Percentiles rank a stretch among this genome's conserved stretches.
Conservation (phyloP, 2,797 vertebrate genomes). For the Delichon dasypus region DNA sequence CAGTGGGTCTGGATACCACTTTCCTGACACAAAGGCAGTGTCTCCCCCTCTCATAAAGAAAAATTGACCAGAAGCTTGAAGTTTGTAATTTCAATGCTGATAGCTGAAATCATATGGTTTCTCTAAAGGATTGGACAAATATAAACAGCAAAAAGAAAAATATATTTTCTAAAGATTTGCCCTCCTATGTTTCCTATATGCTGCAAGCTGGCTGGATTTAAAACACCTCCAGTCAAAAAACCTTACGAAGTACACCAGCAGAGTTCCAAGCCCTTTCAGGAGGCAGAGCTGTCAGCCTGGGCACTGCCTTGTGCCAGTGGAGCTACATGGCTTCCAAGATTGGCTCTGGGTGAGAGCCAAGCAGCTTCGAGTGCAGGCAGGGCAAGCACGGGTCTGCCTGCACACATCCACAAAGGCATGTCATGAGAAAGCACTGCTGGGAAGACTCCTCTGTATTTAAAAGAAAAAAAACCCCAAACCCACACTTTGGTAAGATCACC, state of each 20-base stretch:
- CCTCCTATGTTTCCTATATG: not conserved
- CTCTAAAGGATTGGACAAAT: not conserved
- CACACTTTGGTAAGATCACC: conserved; percentile 36
- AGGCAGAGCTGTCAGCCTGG: not conserved
- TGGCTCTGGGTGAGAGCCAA: not conserved
- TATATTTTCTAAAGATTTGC: not conserved
- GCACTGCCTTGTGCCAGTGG: rapidly evolving
- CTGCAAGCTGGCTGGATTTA: not conserved
- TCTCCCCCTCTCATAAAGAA: not conserved
- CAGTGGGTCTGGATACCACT: not conserved
- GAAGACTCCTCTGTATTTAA: not conserved
- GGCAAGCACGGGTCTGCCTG: conserved; percentile 27
- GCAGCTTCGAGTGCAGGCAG: not conserved
- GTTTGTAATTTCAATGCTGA: not conserved
- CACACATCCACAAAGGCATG: not conserved
- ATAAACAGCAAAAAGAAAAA: not conserved
- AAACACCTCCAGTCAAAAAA: not conserved
- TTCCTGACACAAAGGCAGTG: not conserved
- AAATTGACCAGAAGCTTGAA: not conserved
- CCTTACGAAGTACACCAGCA: not conserved
- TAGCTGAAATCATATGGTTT: not conserved
- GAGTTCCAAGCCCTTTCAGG: not conserved
- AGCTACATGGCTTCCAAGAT: not conserved
- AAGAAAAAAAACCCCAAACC: not conserved
- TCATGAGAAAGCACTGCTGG: not conserved